A percentile compares a stretch with the other conserved stretches of the same genome.
These are phyloP conservation scores for Drosophila lacicola DNA, from an alignment of 2,888 invertebrate species.

Conservation along the genomic window DNA sequence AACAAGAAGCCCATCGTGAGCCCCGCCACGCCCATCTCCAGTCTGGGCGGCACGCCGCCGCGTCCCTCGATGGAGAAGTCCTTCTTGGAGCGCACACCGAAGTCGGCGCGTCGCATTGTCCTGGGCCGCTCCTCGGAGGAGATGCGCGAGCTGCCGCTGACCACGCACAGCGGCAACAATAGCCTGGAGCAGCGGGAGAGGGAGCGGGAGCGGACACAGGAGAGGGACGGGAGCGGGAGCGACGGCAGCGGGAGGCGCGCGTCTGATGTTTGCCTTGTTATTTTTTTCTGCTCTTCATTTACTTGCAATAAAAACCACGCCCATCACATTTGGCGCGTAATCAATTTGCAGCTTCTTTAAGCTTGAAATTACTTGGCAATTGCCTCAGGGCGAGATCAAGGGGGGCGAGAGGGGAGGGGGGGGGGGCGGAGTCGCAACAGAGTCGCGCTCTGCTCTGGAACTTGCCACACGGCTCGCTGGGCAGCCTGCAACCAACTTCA, in stretches of 20 bases:
- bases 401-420: neutral
- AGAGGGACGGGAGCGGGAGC: constrained; percentile 15
- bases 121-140: constrained; percentile 63
- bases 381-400: constrained; percentile 43
- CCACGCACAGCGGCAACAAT: constrained; percentile 11
- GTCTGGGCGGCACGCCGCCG: constrained; percentile 69
- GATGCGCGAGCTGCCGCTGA: constrained; percentile 61
- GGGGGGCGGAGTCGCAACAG: constrained; percentile 5
- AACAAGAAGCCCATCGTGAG: constrained; percentile 75
- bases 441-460: constrained; percentile 36
- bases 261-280: constrained; percentile 27
- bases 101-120: constrained; percentile 58
- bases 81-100: constrained; percentile 63
- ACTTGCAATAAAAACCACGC: constrained; percentile 38
- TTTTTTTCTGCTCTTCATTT: constrained; percentile 20
- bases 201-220: neutral
- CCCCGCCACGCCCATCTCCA: constrained; percentile 60
- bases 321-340: constrained; percentile 46
- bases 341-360: constrained; percentile 73
- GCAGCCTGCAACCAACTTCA: constrained; percentile 43
- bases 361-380: constrained; percentile 73
- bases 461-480: constrained; percentile 57
- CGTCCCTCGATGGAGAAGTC: constrained; percentile 68
- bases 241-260: constrained; percentile 32
- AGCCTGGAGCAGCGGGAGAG: neutral